Evolutionary conservation across 92 coral and sea anemone species (phyloP), one percentile per base, ranked within the genome.

Genomic region (Epizoanthus rinbou): DNA sequence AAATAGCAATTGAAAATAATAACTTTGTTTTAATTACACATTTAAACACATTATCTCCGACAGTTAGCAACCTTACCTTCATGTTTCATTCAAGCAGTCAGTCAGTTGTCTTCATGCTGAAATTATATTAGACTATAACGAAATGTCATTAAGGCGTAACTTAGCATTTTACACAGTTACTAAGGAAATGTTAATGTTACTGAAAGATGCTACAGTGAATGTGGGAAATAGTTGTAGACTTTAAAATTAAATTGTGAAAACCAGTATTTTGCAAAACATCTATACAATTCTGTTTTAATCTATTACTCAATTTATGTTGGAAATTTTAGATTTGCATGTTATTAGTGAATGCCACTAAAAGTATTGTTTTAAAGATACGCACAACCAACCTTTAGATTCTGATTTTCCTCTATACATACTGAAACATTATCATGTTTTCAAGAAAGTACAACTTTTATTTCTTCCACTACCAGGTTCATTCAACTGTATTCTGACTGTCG

Each of bases 181-280:
- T 62, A 21, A 35, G 4, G 57, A 5, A 78, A 58, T 41, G 22
- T 37, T 6, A 41, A 59, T 23, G 28, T 76, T 78, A 60, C 82
- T 78, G 25, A 41, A 78, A 62, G 82, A 78, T 78, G 82, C 82
- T 78, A 78, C 82, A 78, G 82, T 78, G 82, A 67, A 63, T 41
- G 71, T 31, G 22, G 54, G 54, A 47, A 47, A 47, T 47, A 47
- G 15, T 47, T 47, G 54, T 47, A 47, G 15, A 47, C 6, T 47
- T 47, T 47, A 47, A 47, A 47, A 47, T 47, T 47, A 47, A 47
- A 47, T 10, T 47, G 54, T 7, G 54, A 47, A 47, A 47, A 47
- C 15, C 54, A 47, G 14, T 9, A 9, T 10, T 47, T 11, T 47
- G 54, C 14, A 37, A 47, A 47, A 47, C 14, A 47, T 47, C 15